A percentile compares a stretch with the other conserved stretches of the same genome.
Evolutionary conservation across 2,888 invertebrate species (phyloP).

Genomic region (Caenorhabditis sp.): DNA sequence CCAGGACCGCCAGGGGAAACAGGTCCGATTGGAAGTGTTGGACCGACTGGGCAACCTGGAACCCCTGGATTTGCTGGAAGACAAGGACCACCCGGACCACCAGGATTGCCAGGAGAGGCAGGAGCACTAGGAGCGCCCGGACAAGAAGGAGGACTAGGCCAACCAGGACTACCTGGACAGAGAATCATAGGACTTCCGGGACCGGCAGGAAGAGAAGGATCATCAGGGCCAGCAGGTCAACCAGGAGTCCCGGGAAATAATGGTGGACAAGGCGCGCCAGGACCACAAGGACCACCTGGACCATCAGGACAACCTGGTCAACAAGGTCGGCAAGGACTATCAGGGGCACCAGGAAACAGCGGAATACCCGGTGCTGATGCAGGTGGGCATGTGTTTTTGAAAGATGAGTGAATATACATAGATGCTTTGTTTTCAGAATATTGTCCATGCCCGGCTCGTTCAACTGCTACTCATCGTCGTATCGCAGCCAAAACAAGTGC

Average conservation of each 20-base stretch:
- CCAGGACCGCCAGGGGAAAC: constrained; percentile 32
- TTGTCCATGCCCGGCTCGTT: constrained; percentile 38
- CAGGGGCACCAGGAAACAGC: constrained; percentile 5
- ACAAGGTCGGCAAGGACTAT: constrained; percentile 24
- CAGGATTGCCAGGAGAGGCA: constrained; percentile 36
- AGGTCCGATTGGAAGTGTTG: constrained; percentile 30
- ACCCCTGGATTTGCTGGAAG: constrained; percentile 19
- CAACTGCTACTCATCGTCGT: constrained; percentile 20
- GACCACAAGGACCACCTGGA: constrained; percentile 2
- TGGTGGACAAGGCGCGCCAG: constrained; percentile 24
- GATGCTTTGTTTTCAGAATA: constrained; percentile 42
- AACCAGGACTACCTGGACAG: constrained; percentile 23
- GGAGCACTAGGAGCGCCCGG: constrained; percentile 6
- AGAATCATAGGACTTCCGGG: constrained; percentile 26
- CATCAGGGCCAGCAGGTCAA: constrained; percentile 40
- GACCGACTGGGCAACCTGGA: constrained; percentile 25
- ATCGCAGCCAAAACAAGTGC: constrained; percentile 1
- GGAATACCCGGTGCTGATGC: constrained; percentile 31
- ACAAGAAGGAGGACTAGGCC: constrained; percentile 34
- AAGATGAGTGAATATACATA: background rate
- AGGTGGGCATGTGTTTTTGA: background rate
- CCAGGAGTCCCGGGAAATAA: constrained; percentile 48
- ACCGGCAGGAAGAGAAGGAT: constrained; percentile 15
- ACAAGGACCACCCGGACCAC: constrained; percentile 51
- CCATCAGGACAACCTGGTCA: constrained; percentile 39